phyloP scores from a whole-genome alignment of 1,140 invertebrate genomes.

The Eupristina koningsbergeri region DNA sequence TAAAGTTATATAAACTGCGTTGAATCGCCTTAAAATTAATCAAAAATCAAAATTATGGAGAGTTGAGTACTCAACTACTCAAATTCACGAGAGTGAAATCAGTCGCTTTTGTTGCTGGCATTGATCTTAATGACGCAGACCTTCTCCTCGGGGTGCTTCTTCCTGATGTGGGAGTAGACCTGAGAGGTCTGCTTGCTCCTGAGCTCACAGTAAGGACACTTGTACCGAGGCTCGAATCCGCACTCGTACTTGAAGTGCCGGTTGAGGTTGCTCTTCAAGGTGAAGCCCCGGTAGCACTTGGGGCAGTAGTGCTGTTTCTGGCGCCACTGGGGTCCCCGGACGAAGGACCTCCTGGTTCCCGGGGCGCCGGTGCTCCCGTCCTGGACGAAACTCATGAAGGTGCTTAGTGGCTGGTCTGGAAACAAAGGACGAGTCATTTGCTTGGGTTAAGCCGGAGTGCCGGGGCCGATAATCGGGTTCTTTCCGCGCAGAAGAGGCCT shows the following conservation, averaged over 20 bases:
- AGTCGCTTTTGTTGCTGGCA: not conserved
- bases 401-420: conserved; percentile 22
- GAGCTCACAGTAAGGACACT: conserved; percentile 72
- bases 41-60: too few species aligned
- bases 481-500: not conserved
- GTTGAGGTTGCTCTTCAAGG: conserved; percentile 47
- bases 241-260: conserved; percentile 77
- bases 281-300: conserved; percentile 72
- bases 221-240: conserved; percentile 74
- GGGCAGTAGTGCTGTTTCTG: conserved; percentile 54
- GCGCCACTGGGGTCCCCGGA: conserved; percentile 38
- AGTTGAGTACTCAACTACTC: not conserved
- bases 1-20: too few species aligned
- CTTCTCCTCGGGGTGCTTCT: conserved; percentile 62
- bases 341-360: not conserved
- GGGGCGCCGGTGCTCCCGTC: not conserved
- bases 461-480: not conserved
- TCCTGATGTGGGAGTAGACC: conserved; percentile 81
- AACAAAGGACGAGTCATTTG: conserved; percentile 25
- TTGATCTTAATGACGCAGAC: conserved; percentile 60
- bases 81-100: not conserved
- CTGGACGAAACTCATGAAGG: conserved; percentile 16
- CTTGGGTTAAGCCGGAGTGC: not conserved
- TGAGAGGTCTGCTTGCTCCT: conserved; percentile 79
- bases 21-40: too few species aligned